Percentiles rank a stretch among this genome's conserved stretches.
Conservation (phyloP, 2,113 vertebrate species). For the Tetrao urogallus region DNA sequence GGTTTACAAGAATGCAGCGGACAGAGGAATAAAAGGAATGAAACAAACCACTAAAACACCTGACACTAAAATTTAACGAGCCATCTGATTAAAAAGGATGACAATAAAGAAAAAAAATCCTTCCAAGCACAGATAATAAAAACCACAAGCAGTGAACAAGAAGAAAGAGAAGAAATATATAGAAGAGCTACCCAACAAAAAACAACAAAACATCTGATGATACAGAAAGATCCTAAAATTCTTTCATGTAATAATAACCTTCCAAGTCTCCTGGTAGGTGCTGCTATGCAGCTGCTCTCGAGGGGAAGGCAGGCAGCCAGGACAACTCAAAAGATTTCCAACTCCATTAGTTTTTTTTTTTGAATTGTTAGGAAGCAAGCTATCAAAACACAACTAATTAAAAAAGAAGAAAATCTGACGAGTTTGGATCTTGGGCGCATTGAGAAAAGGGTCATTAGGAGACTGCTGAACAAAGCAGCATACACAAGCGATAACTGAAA, state of each 20-base stretch:
- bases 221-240: background rate
- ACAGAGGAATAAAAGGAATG: background rate
- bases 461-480: background rate
- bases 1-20: background rate
- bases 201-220: background rate
- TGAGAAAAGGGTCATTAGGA: background rate
- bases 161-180: background rate
- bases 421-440: background rate
- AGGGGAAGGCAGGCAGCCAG: background rate
- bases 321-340: background rate
- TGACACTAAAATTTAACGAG: background rate
- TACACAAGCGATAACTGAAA: background rate
- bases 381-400: background rate
- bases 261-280: background rate
- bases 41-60: background rate
- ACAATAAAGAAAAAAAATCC: background rate
- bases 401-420: background rate
- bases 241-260: background rate
- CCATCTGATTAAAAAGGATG: background rate
- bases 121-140: background rate
- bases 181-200: background rate
- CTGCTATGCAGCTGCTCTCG: background rate
- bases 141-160: background rate
- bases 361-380: background rate
- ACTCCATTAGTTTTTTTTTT: background rate